Percentiles rank a stretch among this genome's conserved stretches.
phyloP scores from a whole-genome alignment of 2,113 vertebrate genomes.

The Erpornis zantholeuca region DNA sequence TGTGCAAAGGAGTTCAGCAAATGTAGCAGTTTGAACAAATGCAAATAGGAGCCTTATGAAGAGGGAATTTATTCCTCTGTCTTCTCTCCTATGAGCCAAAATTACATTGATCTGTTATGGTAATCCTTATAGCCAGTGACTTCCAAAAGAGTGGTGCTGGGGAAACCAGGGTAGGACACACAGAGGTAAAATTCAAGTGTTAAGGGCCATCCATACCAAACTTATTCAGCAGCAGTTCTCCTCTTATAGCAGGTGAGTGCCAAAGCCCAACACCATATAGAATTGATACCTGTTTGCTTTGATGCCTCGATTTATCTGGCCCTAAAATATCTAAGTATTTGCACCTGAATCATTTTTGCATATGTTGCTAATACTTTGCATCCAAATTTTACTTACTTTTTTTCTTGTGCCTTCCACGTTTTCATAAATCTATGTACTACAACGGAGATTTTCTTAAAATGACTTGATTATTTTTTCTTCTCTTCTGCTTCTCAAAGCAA shows the following conservation, averaged over 20 bases:
- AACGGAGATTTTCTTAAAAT: background rate
- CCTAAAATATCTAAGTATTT: background rate
- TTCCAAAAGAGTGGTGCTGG: background rate
- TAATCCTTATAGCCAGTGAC: background rate
- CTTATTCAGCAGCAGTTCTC: background rate
- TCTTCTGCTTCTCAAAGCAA: background rate
- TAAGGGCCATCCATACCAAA: background rate
- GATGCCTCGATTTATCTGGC: background rate
- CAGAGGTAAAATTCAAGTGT: background rate
- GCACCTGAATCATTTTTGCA: background rate
- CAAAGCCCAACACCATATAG: background rate
- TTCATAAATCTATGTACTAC: background rate
- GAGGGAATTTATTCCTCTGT: background rate
- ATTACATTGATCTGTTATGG: background rate
- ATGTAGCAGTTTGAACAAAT: background rate
- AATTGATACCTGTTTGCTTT: background rate
- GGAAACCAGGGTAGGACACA: background rate
- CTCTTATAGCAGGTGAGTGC: rapidly evolving
- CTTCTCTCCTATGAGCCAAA: background rate
- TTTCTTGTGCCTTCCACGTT: background rate
- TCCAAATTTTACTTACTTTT: background rate
- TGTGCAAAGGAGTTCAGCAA: background rate
- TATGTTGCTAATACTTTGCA: background rate
- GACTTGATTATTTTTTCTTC: background rate
- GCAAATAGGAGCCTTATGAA: background rate